These are phyloP conservation scores for Nezara viridula DNA, from an alignment of 2,888 invertebrate genomes.

Conservation along the genomic window DNA sequence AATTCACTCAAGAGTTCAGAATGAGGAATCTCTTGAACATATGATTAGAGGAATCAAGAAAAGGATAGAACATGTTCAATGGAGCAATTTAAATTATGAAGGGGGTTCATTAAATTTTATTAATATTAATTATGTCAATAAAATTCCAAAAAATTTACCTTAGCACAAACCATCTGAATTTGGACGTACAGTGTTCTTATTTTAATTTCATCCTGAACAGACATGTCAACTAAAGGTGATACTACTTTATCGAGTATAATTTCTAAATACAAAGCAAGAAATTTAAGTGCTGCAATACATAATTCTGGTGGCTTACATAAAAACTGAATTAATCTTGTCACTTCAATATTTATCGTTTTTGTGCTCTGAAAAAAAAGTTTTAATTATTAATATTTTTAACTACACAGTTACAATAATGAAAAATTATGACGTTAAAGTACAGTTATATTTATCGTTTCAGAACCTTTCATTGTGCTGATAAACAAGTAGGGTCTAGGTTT, in stretches of 20 bases:
- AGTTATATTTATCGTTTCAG: no score
- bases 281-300: not conserved
- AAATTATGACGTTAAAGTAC: not conserved
- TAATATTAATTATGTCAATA: not conserved
- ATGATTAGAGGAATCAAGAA: no score
- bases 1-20: no score
- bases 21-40: no score
- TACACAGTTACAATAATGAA: not conserved
- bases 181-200: conserved; percentile 54
- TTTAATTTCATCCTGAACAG: not conserved
- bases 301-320: not conserved
- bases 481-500: no score
- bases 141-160: conserved; percentile 32
- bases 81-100: no score
- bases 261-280: conserved; percentile 49
- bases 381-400: not conserved
- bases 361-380: not conserved
- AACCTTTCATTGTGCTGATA: no score
- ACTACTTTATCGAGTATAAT: not conserved
- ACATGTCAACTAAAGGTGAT: conserved; percentile 18
- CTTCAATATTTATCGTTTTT: not conserved
- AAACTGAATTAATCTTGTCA: conserved; percentile 19
- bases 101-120: not conserved
- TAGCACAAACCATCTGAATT: conserved; percentile 58
- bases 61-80: no score